Base-by-base conservation (phyloP, 2,888 invertebrate genomes). In the Cenopis cana region DNA sequence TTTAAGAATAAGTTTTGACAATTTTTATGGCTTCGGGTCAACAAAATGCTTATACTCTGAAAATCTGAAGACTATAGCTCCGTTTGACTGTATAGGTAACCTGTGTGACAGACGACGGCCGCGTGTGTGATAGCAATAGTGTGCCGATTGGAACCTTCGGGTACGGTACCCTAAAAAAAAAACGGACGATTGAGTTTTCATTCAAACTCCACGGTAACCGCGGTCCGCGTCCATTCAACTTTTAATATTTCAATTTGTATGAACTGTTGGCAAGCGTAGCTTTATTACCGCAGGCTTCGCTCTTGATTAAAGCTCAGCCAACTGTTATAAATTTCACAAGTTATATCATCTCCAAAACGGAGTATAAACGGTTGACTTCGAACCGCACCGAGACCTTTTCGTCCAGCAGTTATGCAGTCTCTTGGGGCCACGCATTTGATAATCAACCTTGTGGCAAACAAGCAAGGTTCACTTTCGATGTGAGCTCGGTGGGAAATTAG, bases 241-340 rank as follows among this genome's bases (percentile, higher is more conserved):
- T 24, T 65, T 55, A 65, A 55, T 65, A 56, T 65, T 65, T 56
- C 46, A 55, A 55, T 55, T 56, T 55, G 55, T 65, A 65, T 38
- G 55, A 65, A 56, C 11, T 55, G 17, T 52, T 36, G 62, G 52
- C 62, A 49, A 49, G 18, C 57, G 36, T 12, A 18, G 18, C 49
- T 62, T 50, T 50, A 62, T 52, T 52, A 24, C 52, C 24, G 50
- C 52, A 52, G 50, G 50, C 50, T 14, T 24, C 55, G 57, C 33
- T 33, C 29, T 56, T 66, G 65, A 66, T 66, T 66, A 66, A 66
- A 66, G 56, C 55, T 6, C 55, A 46, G 29, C 36, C 65, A 14
- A 46, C 56, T 66, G 65, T 66, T 66, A 66, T 66, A 66, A 46
- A 55, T 66, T 56, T 66, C 17, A 9, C 29, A 17, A 46, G 20